A percentile compares a stretch with the other conserved stretches of the same genome.
Conservation (phyloP, 2,888 invertebrate genomes). For the Amphipoea oculea region DNA sequence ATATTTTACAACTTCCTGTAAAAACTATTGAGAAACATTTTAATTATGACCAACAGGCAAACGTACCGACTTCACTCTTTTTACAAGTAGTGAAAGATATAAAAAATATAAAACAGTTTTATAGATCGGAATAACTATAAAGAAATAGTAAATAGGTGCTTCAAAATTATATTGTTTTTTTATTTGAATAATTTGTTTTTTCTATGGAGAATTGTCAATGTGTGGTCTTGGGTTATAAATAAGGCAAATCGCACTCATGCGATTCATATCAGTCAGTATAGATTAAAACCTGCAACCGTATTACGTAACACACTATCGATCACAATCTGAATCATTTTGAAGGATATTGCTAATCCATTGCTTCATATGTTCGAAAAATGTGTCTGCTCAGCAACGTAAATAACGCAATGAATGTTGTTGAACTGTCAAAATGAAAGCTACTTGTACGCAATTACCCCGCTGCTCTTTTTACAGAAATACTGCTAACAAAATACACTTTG, state of each 20-base stretch:
- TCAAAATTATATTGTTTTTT: conserved; percentile 7
- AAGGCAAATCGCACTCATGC: not conserved
- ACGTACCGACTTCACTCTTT: conserved; percentile 30
- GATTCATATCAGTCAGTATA: not conserved
- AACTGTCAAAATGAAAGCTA: not conserved
- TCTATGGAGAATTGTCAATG: not conserved
- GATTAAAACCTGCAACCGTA: not conserved
- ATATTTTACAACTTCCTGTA: conserved; percentile 51
- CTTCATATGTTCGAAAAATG: too few species aligned
- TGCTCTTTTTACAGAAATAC: too few species aligned
- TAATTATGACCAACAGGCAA: conserved; percentile 52
- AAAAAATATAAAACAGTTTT: conserved; percentile 44
- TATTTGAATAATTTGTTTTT: conserved; percentile 1
- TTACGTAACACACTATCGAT: not conserved
- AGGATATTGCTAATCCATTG: too few species aligned
- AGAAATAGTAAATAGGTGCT: conserved; percentile 13
- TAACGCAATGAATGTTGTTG: too few species aligned
- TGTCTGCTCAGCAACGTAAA: too few species aligned
- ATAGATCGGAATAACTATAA: conserved; percentile 17
- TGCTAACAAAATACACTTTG: not conserved
- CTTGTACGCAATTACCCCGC: too few species aligned
- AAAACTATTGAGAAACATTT: conserved; percentile 42
- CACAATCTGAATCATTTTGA: not conserved
- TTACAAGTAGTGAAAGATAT: conserved; percentile 13
- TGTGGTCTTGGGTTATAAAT: conserved; percentile 6